A percentile compares a stretch with the other conserved stretches of the same genome.
Evolutionary conservation across 2,797 vertebrate genomes (phyloP).

Genomic region (Enteromius treurensis): DNA sequence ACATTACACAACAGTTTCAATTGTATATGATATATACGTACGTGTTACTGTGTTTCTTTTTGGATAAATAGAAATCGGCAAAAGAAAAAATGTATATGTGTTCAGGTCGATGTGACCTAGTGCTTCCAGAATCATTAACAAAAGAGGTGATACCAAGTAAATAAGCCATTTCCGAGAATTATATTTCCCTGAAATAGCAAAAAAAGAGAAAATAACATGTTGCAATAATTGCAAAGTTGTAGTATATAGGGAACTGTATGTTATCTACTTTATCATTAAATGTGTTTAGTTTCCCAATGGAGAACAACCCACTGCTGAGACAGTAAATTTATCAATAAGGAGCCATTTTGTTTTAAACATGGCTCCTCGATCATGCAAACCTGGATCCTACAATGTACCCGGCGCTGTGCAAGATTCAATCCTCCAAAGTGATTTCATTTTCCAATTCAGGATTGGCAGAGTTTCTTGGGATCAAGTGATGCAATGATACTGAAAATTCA

Average conservation of each 20-base stretch:
- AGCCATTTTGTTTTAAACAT: slow-evolving; percentile 65
- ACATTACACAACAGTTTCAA: slow-evolving; percentile 56
- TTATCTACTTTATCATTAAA: slow-evolving; percentile 38
- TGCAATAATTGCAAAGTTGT: slow-evolving; percentile 61
- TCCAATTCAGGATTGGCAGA: background rate
- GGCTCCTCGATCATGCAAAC: slow-evolving; percentile 52
- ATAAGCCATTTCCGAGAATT: slow-evolving; percentile 61
- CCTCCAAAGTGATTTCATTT: background rate
- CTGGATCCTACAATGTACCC: slow-evolving; percentile 13
- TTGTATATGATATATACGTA: slow-evolving; percentile 64
- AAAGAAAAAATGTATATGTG: slow-evolving; percentile 26
- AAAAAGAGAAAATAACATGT: slow-evolving; percentile 45
- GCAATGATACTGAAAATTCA: background rate
- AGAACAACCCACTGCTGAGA: slow-evolving; percentile 43
- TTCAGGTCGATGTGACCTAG: slow-evolving; percentile 55
- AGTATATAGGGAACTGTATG: slow-evolving; percentile 37
- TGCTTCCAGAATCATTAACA: slow-evolving; percentile 58
- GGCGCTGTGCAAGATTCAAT: background rate
- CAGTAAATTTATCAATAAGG: slow-evolving; percentile 40
- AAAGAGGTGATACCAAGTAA: slow-evolving; percentile 40
- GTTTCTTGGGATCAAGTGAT: too few relatives aligned
- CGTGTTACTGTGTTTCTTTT: slow-evolving; percentile 60
- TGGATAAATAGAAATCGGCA: slow-evolving; percentile 37
- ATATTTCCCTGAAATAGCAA: slow-evolving; percentile 55
- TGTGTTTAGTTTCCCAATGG: slow-evolving; percentile 54